Percentiles rank a stretch among this genome's conserved stretches.
phyloP scores from a whole-genome alignment of 2,113 vertebrate species.

The Sceloporus undulatus region DNA sequence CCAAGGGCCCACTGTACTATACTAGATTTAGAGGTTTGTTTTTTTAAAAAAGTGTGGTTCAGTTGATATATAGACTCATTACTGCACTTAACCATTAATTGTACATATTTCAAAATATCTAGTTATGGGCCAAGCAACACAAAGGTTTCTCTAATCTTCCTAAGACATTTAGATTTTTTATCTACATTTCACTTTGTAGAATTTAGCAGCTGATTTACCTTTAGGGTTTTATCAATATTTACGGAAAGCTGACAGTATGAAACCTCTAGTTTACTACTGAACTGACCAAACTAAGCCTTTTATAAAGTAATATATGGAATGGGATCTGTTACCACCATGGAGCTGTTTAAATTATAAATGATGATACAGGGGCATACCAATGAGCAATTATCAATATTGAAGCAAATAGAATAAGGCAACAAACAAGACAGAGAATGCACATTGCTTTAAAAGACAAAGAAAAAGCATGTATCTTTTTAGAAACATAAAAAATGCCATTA shows the following conservation, averaged over 20 bases:
- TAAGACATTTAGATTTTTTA: neutral
- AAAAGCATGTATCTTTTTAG: conserved; percentile 32
- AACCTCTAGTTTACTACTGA: neutral
- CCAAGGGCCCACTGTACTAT: too few species aligned
- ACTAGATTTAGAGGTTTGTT: neutral
- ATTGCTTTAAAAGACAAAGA: conserved; percentile 2
- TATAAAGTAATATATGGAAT: neutral
- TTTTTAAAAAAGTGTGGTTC: neutral
- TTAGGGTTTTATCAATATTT: neutral
- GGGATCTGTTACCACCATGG: neutral
- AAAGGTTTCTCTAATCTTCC: neutral
- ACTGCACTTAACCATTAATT: neutral
- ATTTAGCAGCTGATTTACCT: neutral
- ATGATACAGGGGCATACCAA: neutral
- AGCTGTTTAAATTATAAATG: neutral
- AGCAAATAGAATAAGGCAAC: neutral
- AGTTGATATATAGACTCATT: neutral
- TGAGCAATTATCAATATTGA: conserved; percentile 4
- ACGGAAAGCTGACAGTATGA: neutral
- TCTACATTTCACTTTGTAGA: neutral
- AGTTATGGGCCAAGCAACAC: neutral
- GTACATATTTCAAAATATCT: neutral
- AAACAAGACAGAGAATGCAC: neutral
- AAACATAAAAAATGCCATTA: conserved; percentile 71
- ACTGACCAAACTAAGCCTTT: neutral